Conservation (phyloP, 2,888 invertebrate genomes). For the Brachypalpus laphriformis region DNA sequence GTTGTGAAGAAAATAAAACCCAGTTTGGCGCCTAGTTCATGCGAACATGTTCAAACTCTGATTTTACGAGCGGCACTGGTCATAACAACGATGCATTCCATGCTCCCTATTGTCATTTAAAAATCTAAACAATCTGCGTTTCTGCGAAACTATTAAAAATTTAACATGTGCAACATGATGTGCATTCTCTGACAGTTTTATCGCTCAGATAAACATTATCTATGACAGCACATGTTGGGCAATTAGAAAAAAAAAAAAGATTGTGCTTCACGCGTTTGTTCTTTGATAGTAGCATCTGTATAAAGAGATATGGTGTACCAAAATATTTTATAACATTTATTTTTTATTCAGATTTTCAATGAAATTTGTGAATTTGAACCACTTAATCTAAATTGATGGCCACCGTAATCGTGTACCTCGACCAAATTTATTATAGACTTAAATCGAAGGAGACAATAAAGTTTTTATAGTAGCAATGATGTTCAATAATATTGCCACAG, state of each 20-base stretch:
- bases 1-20: not conserved
- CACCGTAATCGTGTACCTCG: no score
- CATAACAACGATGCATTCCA: conserved; percentile 11
- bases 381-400: no score
- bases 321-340: no score
- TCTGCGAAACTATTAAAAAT: conserved; percentile 63
- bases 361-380: no score
- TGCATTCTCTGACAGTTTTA: not conserved
- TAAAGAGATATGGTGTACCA: no score
- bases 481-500: no score
- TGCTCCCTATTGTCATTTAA: conserved; percentile 51
- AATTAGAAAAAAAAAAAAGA: not conserved
- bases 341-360: no score
- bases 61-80: conserved; percentile 24
- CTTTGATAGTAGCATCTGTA: no score
- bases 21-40: conserved; percentile 19
- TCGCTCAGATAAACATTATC: conserved; percentile 10
- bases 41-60: not conserved
- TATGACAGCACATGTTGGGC: conserved; percentile 14
- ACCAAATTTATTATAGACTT: no score
- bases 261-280: no score
- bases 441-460: no score
- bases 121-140: conserved; percentile 61
- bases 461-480: no score
- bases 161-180: conserved; percentile 55